Percentiles rank a stretch among this genome's conserved stretches.
phyloP scores from a whole-genome alignment of 92 coral and sea anemone species.

The Actinernus sp. region DNA sequence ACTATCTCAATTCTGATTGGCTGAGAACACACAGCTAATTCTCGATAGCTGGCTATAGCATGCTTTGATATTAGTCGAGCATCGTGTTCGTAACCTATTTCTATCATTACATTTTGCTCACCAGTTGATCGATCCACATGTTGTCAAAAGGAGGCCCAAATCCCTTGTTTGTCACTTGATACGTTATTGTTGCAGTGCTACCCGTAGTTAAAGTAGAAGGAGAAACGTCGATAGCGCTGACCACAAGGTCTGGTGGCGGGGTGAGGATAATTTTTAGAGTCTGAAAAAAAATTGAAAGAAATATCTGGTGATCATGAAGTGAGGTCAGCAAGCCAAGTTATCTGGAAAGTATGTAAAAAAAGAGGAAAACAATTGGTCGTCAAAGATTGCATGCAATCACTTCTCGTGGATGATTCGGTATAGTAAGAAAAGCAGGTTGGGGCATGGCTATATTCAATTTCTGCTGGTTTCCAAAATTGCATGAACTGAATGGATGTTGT shows the following conservation, averaged over 20 bases:
- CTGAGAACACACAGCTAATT: too few species aligned
- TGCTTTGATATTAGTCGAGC: too few species aligned
- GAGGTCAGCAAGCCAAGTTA: too few species aligned
- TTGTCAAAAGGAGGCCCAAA: conserved; percentile 64
- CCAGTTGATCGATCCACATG: conserved; percentile 80
- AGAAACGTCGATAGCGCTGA: conserved; percentile 24
- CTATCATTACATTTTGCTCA: conserved; percentile 9
- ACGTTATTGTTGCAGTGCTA: conserved; percentile 40
- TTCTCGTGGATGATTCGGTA: too few species aligned
- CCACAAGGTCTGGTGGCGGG: conserved; percentile 88
- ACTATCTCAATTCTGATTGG: too few species aligned
- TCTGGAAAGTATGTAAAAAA: too few species aligned
- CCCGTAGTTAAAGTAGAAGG: conserved; percentile 45
- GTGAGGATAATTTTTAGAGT: conserved; percentile 42
- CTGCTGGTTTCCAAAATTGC: too few species aligned
- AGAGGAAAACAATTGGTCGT: not conserved
- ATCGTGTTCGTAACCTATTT: too few species aligned
- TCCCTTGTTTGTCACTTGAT: conserved; percentile 67
- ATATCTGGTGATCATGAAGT: too few species aligned
- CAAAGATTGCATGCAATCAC: not conserved
- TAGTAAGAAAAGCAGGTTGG: too few species aligned
- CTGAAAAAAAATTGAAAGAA: conserved; percentile 32
- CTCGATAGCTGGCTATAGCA: too few species aligned
- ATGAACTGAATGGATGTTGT: not conserved
- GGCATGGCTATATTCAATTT: too few species aligned